Evolutionary conservation across 2,797 vertebrate species (phyloP).

Genomic region (Sebastes melanostomus): DNA sequence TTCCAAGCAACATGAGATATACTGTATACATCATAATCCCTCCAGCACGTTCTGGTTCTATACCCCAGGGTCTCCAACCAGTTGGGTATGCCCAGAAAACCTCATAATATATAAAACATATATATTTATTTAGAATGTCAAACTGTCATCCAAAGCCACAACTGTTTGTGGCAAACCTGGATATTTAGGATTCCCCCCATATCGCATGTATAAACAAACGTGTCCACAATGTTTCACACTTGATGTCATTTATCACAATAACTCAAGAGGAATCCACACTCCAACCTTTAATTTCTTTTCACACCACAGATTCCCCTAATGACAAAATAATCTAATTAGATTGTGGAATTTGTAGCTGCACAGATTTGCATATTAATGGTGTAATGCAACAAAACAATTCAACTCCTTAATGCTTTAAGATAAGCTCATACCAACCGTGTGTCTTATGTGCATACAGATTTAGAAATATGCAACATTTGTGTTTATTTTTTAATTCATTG

Average conservation of each 20-base stretch:
- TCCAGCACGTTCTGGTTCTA: neutral
- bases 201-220: neutral
- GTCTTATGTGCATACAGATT: neutral
- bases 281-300: neutral
- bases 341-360: neutral
- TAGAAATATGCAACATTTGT: neutral
- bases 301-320: neutral
- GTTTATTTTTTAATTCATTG: neutral
- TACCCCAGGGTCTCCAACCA: neutral
- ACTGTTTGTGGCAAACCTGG: neutral
- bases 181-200: neutral
- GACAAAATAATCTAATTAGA: slow-evolving; percentile 1
- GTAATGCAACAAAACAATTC: neutral
- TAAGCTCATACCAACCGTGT: neutral
- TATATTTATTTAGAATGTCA: too few species aligned
- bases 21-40: neutral
- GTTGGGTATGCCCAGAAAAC: neutral
- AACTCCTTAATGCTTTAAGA: neutral
- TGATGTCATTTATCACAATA: neutral
- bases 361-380: slow-evolving; percentile 18
- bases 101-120: neutral
- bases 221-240: neutral
- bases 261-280: neutral
- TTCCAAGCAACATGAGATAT: neutral
- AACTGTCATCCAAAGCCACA: neutral